Base-by-base conservation (phyloP, 2,113 vertebrate species). In the Scatophagus argus region DNA sequence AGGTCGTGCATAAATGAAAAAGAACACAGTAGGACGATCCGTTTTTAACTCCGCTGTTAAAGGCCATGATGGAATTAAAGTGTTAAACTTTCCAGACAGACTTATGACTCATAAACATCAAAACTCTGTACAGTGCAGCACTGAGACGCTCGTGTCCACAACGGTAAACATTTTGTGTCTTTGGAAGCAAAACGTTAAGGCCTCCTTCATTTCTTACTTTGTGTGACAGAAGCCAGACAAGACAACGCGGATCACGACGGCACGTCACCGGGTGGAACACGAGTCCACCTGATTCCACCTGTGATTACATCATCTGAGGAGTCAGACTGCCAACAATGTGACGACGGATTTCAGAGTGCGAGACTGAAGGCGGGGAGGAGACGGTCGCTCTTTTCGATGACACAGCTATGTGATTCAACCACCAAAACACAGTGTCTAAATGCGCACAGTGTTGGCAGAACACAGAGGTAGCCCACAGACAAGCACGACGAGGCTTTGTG, bases 101-200 rank as follows among this genome's bases (percentile, higher is more conserved):
- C 34, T n/a, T n/a, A n/a, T n/a, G 21, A 56, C n/a, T 65, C 36
- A 47, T 6, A 21, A 55, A 41, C 68, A 73, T 49, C 66, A 43
- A 65, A 74, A 52, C 25, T 27, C 62, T 58, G 59, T 54, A 68
- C 77, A 65, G 43, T 39, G 67, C 34, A 66, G 77, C 76, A 83
- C 56, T 29, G 74, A 77, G 69, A 73, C 6, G 31, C 81, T 70
- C 8, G 32, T 66, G 60, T 66, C 64, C 70, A 58, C 54, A 1
- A 52, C 70, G 63, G 80, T 81, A 77, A 81, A 76, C 59, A 43
- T 56, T 49, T 55, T 68, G 75, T 76, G 3, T 88, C 81, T 64
- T 79, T 74, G 68, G 70, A 79, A 73, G 82, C 63, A 14, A 31
- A 69, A 69, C 9, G 63, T 79, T 66, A 88, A 88, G 84, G 82